A percentile compares a stretch with the other conserved stretches of the same genome.
These are phyloP conservation scores for Castor canadensis DNA, from an alignment of 2,113 vertebrate species.

Conservation along the genomic window DNA sequence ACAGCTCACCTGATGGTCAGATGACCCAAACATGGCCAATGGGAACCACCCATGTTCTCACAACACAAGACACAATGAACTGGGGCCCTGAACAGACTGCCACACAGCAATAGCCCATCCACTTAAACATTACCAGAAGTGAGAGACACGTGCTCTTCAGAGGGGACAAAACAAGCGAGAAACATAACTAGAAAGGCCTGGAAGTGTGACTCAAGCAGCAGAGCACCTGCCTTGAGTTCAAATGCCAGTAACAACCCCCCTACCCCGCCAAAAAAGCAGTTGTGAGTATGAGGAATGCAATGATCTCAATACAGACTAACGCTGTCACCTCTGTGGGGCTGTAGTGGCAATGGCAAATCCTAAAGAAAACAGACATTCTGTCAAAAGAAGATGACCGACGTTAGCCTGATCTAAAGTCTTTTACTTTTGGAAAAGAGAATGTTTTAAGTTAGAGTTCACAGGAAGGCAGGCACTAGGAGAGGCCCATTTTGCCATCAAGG, in stretches of 20 bases:
- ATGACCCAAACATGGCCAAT: fast-evolving
- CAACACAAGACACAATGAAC: not conserved
- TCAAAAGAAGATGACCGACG: not conserved
- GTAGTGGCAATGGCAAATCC: too few species aligned
- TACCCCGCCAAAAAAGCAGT: fast-evolving
- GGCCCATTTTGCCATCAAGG: too few species aligned
- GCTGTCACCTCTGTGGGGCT: fast-evolving
- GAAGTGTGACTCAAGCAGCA: too few species aligned
- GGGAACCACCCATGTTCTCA: too few species aligned
- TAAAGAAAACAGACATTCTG: not conserved
- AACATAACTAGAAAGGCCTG: too few species aligned
- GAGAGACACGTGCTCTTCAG: too few species aligned
- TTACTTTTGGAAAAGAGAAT: not conserved
- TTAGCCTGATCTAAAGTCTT: fast-evolving
- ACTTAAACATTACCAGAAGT: not conserved
- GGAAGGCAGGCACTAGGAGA: not conserved
- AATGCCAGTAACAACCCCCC: too few species aligned
- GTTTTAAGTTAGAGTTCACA: not conserved
- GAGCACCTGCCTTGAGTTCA: too few species aligned
- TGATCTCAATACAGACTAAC: fast-evolving
- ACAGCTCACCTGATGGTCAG: not conserved
- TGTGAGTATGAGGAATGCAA: not conserved
- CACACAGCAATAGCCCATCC: not conserved
- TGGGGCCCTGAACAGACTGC: too few species aligned
- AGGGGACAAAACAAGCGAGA: too few species aligned